These are phyloP conservation scores for Paramormyrops kingsleyae DNA, from an alignment of 2,113 vertebrate genomes.

Conservation along the genomic window DNA sequence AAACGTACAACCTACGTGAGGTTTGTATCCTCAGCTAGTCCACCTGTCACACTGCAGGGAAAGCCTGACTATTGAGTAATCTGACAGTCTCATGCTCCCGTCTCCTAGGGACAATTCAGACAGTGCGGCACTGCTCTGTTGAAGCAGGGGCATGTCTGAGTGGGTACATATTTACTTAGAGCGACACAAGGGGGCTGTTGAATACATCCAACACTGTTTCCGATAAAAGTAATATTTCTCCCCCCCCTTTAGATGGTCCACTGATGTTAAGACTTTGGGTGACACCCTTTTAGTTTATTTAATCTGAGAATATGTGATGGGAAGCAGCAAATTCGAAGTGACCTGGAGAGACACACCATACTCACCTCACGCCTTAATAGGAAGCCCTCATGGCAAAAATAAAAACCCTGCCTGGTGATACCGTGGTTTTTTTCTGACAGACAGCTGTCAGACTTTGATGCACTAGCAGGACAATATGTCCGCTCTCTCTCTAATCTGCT, in stretches of 20 bases:
- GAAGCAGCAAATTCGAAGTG: neutral
- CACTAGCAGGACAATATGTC: constrained; percentile 24
- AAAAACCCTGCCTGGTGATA: neutral
- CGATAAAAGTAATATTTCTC: neutral
- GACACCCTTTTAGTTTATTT: neutral
- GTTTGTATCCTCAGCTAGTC: neutral
- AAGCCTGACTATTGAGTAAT: neutral
- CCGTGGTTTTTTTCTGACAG: constrained; percentile 21
- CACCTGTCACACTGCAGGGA: neutral
- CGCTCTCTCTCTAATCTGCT: constrained; percentile 32
- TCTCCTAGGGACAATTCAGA: neutral
- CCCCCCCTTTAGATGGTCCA: neutral
- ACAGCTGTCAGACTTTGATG: constrained; percentile 26
- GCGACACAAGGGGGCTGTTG: neutral
- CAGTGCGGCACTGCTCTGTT: neutral
- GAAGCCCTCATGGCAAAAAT: neutral
- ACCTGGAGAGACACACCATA: neutral
- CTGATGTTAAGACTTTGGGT: neutral
- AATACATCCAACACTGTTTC: neutral
- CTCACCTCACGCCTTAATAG: neutral
- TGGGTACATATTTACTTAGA: neutral
- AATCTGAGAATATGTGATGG: neutral
- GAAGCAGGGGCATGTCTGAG: neutral
- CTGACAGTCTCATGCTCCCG: neutral
- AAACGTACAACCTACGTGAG: neutral